Conservation (phyloP, 2,797 vertebrate species). For the Sarcophilus harrisii region DNA sequence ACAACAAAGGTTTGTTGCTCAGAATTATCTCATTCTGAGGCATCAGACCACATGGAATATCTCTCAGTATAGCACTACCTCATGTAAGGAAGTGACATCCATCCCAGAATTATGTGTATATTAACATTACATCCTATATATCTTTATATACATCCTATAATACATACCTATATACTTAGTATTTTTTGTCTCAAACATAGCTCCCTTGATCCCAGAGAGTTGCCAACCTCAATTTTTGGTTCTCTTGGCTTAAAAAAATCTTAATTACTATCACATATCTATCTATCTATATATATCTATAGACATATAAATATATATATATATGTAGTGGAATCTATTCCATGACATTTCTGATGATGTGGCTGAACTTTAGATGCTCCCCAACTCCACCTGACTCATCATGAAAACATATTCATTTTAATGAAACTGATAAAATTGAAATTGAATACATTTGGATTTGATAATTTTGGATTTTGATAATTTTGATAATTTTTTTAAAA, state of each 20-base stretch:
- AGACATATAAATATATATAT: no score
- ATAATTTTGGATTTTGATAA: no score
- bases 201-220: background rate
- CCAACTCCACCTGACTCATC: no score
- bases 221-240: background rate
- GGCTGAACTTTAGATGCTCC: no score
- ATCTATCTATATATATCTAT: no score
- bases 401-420: background rate
- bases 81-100: no score
- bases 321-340: background rate
- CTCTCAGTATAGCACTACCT: no score
- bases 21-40: background rate
- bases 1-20: background rate
- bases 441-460: background rate
- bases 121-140: background rate
- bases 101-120: background rate
- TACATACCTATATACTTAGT: no score
- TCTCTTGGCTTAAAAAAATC: background rate
- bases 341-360: no score
- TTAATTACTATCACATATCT: background rate
- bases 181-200: background rate
- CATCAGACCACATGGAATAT: background rate
- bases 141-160: no score
- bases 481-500: no score
- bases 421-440: background rate